These are phyloP conservation scores for Paedocypris micromegethes DNA, from an alignment of 2,797 vertebrate species.

Conservation along the genomic window DNA sequence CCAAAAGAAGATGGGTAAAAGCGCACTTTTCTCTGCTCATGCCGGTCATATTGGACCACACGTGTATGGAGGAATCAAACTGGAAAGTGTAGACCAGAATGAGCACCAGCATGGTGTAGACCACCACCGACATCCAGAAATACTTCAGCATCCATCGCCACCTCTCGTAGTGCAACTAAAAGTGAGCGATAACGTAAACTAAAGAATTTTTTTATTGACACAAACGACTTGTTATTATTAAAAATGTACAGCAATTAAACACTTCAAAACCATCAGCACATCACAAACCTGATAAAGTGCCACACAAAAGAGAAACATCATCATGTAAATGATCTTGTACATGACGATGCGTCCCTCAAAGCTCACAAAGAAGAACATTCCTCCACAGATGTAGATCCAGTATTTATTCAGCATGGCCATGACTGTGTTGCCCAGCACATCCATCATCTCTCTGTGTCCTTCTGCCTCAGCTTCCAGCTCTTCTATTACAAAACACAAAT, in stretches of 20 bases:
- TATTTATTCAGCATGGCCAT: constrained; percentile 92
- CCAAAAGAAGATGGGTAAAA: not conserved
- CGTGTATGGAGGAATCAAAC: constrained; percentile 82
- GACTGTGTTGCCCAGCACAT: constrained; percentile 81
- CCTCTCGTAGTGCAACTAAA: constrained; percentile 87
- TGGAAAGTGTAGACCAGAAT: constrained; percentile 94
- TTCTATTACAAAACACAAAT: constrained; percentile 20
- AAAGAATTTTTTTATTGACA: not conserved
- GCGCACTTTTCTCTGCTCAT: constrained; percentile 75
- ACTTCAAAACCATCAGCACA: not conserved
- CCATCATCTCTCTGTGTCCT: constrained; percentile 81
- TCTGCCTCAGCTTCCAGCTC: constrained; percentile 61
- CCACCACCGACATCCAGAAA: constrained; percentile 95
- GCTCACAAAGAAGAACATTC: constrained; percentile 97
- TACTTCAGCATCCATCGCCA: constrained; percentile 88
- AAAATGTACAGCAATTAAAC: no score
- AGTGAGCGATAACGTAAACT: no score
- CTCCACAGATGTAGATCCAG: constrained; percentile 94
- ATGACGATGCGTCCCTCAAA: constrained; percentile 92
- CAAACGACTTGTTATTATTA: no score
- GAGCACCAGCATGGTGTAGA: constrained; percentile 93
- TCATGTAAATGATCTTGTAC: constrained; percentile 98
- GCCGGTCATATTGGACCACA: constrained; percentile 90
- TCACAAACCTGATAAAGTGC: constrained; percentile 86
- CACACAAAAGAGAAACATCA: constrained; percentile 90